Conservation (phyloP, 2,888 invertebrate species). For the Hirtodrosophila histrioides region DNA sequence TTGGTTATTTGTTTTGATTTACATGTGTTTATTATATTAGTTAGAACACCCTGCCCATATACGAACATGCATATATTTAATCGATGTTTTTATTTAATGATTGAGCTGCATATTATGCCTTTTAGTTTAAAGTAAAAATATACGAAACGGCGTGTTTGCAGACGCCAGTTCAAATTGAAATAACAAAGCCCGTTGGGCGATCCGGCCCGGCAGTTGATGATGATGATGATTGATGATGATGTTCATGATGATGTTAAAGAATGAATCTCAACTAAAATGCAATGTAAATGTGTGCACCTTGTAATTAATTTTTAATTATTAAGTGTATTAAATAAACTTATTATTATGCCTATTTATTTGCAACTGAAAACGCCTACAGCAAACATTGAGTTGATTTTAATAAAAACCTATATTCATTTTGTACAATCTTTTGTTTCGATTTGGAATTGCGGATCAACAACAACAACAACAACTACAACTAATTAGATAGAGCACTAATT, state of each 20-base stretch:
- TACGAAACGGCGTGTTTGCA: conserved; percentile 71
- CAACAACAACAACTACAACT: conserved; percentile 20
- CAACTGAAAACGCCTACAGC: conserved; percentile 35
- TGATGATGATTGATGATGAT: conserved; percentile 24
- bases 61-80: conserved; percentile 18
- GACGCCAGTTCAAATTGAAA: conserved; percentile 60
- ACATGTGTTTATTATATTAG: conserved; percentile 41
- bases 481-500: conserved; percentile 16
- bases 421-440: conserved; percentile 23
- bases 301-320: conserved; percentile 68
- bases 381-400: conserved; percentile 32
- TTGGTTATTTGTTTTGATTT: conserved; percentile 77
- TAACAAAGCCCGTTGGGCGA: conserved; percentile 35
- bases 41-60: conserved; percentile 1
- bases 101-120: conserved; percentile 55
- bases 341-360: conserved; percentile 57
- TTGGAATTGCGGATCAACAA: conserved; percentile 27
- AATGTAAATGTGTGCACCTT: conserved; percentile 75
- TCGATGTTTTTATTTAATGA: conserved; percentile 46
- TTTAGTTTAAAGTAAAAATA: conserved; percentile 75
- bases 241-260: conserved; percentile 1
- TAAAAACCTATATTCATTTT: conserved; percentile 49
- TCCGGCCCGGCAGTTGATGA: conserved; percentile 6
- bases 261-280: conserved; percentile 64
- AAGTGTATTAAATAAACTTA: conserved; percentile 64